These are phyloP conservation scores for Eupelmus urozonus DNA, from an alignment of 2,888 invertebrate genomes.

Conservation along the genomic window DNA sequence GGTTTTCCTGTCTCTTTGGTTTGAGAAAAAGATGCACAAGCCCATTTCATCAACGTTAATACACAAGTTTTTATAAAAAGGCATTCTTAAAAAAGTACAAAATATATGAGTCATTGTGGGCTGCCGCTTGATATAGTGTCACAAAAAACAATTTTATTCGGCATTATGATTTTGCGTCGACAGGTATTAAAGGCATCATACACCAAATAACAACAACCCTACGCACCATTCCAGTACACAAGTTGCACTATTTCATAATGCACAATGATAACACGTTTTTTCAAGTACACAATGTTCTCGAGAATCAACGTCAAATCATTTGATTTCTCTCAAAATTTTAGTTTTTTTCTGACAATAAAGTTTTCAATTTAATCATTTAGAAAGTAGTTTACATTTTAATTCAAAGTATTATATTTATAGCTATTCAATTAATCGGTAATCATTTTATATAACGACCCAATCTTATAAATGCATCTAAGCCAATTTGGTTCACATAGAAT, in stretches of 20 bases:
- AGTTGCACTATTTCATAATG: constrained; percentile 37
- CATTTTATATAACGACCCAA: background rate
- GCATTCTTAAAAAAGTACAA: constrained; percentile 74
- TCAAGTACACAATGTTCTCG: constrained; percentile 21
- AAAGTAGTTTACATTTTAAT: background rate
- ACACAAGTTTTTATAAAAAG: constrained; percentile 65
- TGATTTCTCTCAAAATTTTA: background rate
- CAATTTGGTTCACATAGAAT: background rate
- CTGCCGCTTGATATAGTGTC: constrained; percentile 46
- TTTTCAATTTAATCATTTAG: background rate
- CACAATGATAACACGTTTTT: constrained; percentile 26
- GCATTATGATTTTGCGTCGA: constrained; percentile 7
- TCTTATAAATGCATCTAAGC: background rate
- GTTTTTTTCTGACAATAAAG: background rate
- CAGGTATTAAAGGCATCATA: constrained; percentile 10
- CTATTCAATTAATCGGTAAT: background rate
- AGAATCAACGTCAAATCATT: constrained; percentile 52
- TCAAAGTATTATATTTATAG: background rate
- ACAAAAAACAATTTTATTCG: constrained; percentile 37
- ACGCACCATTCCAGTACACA: constrained; percentile 29
- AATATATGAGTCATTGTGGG: constrained; percentile 65
- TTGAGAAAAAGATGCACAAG: constrained; percentile 17
- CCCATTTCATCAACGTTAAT: constrained; percentile 9
- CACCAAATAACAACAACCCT: constrained; percentile 40
- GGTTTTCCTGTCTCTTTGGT: constrained; percentile 5